These are phyloP conservation scores for Melospiza melodia DNA, from an alignment of 2,113 vertebrate genomes.

Conservation along the genomic window DNA sequence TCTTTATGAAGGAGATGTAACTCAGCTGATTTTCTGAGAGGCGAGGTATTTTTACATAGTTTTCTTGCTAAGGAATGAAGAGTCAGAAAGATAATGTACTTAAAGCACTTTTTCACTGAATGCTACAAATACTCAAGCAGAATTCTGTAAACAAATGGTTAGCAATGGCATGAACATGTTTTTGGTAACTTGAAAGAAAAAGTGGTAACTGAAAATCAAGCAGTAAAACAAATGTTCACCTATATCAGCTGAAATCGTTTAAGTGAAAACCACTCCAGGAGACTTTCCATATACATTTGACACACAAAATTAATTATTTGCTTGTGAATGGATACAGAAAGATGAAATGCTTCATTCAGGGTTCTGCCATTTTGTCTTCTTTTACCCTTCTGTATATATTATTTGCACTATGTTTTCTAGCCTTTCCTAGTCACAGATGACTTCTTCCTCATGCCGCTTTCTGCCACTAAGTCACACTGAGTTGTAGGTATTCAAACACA, in stretches of 20 bases:
- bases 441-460: neutral
- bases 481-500: neutral
- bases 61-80: constrained; percentile 23
- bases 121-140: neutral
- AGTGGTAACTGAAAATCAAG: neutral
- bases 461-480: neutral
- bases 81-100: neutral
- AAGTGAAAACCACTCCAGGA: constrained; percentile 12
- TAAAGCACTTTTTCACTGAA: neutral
- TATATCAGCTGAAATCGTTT: neutral
- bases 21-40: constrained; percentile 42
- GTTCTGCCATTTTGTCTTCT: neutral
- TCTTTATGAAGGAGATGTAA: constrained; percentile 22
- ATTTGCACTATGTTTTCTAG: neutral
- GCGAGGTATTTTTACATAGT: constrained; percentile 23
- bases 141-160: neutral
- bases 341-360: neutral
- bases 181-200: neutral
- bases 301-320: constrained; percentile 44
- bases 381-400: neutral
- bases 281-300: neutral
- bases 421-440: neutral
- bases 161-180: neutral
- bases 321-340: neutral
- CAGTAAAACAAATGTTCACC: constrained; percentile 21